Percentiles rank a stretch among this genome's conserved stretches.
phyloP scores from a whole-genome alignment of 2,113 vertebrate species.

The Nyctereutes procyonoides region DNA sequence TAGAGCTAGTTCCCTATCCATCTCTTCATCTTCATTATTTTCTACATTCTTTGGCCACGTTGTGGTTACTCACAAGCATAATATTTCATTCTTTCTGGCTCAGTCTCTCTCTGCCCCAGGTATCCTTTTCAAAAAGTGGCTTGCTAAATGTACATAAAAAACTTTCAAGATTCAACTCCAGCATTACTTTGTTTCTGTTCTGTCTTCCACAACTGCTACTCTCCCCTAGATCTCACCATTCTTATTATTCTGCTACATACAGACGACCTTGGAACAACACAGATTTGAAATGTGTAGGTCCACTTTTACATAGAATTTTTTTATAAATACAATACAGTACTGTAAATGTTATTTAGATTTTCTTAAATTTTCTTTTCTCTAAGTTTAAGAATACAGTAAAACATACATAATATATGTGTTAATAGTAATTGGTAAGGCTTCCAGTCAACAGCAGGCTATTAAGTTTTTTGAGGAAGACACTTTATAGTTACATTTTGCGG shows the following conservation, averaged over 20 bases:
- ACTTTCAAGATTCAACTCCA: constrained; percentile 30
- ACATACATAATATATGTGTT: background rate
- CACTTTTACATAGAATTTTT: background rate
- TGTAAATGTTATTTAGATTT: background rate
- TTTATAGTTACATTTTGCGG: background rate
- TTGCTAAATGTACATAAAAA: background rate
- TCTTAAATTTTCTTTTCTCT: background rate
- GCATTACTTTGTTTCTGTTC: constrained; percentile 1
- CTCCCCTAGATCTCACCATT: background rate
- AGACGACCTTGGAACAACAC: background rate
- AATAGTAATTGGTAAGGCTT: background rate
- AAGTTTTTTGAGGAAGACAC: background rate
- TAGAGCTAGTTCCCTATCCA: background rate
- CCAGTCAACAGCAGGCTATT: background rate
- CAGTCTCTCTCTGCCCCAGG: background rate
- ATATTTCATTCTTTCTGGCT: constrained; percentile 19
- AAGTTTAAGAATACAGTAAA: background rate
- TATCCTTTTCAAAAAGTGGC: background rate
- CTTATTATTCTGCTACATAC: background rate
- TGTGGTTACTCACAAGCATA: constrained; percentile 25
- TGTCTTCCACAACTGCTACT: constrained; percentile 1
- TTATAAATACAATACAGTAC: background rate
- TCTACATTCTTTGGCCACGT: background rate
- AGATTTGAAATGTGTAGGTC: background rate
- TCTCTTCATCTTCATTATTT: constrained; percentile 1